Conservation (phyloP, 2,797 vertebrate genomes). For the Aphelocoma californica region DNA sequence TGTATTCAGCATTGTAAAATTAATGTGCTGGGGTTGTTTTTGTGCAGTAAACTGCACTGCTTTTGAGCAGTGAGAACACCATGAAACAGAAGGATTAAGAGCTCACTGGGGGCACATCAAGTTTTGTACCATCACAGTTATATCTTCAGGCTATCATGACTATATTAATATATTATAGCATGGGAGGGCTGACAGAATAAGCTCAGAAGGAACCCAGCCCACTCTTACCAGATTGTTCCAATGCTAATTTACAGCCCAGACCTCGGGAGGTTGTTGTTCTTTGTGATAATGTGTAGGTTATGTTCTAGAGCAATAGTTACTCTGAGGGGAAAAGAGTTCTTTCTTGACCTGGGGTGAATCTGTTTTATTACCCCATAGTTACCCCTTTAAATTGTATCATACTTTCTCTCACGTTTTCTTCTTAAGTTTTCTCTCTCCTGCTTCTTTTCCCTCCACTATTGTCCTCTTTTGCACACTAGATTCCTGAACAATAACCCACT, state of each 20-base stretch:
- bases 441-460: neutral
- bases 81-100: constrained; percentile 41
- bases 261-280: neutral
- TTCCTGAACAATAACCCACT: neutral
- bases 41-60: neutral
- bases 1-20: constrained; percentile 39
- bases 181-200: constrained; percentile 14
- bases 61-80: constrained; percentile 23
- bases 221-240: neutral
- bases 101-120: constrained; percentile 51
- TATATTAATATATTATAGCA: constrained; percentile 51
- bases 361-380: neutral
- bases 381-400: neutral
- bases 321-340: neutral
- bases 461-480: neutral
- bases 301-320: neutral
- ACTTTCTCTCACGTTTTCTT: neutral
- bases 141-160: constrained; percentile 53
- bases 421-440: neutral
- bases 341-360: neutral
- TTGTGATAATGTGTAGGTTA: neutral
- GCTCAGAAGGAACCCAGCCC: constrained; percentile 4
- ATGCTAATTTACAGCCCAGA: neutral
- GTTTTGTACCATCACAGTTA: constrained; percentile 36
- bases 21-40: neutral